These are phyloP conservation scores for Benthosema pterotum DNA, from an alignment of 2,797 vertebrate species.

Conservation along the genomic window DNA sequence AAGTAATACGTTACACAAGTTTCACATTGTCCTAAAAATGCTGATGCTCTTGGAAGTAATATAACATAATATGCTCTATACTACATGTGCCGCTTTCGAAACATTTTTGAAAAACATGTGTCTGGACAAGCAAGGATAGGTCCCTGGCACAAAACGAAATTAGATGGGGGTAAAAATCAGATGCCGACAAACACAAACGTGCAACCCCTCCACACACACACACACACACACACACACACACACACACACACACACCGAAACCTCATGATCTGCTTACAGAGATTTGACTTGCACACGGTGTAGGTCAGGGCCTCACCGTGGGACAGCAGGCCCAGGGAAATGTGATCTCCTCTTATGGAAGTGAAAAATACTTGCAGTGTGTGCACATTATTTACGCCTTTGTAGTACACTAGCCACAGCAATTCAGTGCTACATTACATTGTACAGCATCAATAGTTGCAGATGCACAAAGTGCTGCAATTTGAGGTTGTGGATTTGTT, in stretches of 20 bases:
- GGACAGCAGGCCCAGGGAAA: slow-evolving; percentile 53
- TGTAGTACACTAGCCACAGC: slow-evolving; percentile 31
- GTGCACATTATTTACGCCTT: slow-evolving; percentile 43
- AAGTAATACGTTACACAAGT: no score
- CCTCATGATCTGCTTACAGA: slow-evolving; percentile 47
- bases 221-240: slow-evolving; percentile 1
- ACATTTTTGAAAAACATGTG: no score
- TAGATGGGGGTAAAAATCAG: no score
- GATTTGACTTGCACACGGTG: slow-evolving; percentile 49
- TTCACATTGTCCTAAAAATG: no score
- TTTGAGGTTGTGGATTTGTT: no score
- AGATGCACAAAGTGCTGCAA: no score
- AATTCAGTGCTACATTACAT: no score
- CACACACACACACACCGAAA: slow-evolving; percentile 6
- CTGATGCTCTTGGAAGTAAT: no score
- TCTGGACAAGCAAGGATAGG: no score
- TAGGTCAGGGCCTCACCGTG: slow-evolving; percentile 31
- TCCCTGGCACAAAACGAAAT: background rate
- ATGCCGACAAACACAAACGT: background rate
- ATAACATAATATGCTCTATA: no score
- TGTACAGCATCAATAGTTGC: no score
- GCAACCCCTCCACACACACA: slow-evolving; percentile 1
- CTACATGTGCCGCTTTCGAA: no score
- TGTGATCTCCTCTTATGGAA: slow-evolving; percentile 56
- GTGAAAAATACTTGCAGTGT: slow-evolving; percentile 20